A percentile compares a stretch with the other conserved stretches of the same genome.
phyloP scores from a whole-genome alignment of 1,140 invertebrate species.

The Kradibia gibbosae region DNA sequence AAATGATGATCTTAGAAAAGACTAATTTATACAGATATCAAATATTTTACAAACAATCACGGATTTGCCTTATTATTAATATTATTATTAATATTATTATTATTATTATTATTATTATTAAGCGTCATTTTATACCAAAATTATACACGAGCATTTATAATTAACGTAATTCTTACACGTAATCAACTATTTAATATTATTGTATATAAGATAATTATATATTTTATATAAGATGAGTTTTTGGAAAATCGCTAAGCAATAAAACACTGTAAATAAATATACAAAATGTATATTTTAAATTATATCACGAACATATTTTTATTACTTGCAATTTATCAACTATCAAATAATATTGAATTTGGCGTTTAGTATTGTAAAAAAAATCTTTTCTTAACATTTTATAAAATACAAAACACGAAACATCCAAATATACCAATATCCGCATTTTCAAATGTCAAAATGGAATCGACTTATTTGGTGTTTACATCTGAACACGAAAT shows the following conservation, averaged over 20 bases:
- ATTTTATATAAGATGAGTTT: conserved; percentile 12
- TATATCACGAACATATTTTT: background rate
- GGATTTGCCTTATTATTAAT: background rate
- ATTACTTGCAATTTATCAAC: background rate
- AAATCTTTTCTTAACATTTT: background rate
- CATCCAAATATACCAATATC: background rate
- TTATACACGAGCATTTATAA: conserved; percentile 3
- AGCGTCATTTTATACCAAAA: conserved; percentile 25
- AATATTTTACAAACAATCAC: conserved; percentile 10
- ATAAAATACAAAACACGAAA: conserved; percentile 2
- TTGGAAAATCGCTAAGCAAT: conserved; percentile 27
- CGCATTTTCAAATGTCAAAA: no score
- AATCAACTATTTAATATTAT: conserved; percentile 40
- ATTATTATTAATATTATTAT: background rate
- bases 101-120: background rate
- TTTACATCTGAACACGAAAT: background rate
- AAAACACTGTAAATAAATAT: conserved; percentile 36
- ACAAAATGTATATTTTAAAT: background rate
- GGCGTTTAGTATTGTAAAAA: background rate
- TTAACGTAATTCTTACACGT: background rate
- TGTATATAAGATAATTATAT: conserved; percentile 43
- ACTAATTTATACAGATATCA: conserved; percentile 32
- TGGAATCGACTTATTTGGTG: background rate
- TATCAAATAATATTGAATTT: background rate
- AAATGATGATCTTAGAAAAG: conserved; percentile 30